Evolutionary conservation across 2,797 vertebrate genomes (phyloP).

Genomic region (Myotis findleyi): DNA sequence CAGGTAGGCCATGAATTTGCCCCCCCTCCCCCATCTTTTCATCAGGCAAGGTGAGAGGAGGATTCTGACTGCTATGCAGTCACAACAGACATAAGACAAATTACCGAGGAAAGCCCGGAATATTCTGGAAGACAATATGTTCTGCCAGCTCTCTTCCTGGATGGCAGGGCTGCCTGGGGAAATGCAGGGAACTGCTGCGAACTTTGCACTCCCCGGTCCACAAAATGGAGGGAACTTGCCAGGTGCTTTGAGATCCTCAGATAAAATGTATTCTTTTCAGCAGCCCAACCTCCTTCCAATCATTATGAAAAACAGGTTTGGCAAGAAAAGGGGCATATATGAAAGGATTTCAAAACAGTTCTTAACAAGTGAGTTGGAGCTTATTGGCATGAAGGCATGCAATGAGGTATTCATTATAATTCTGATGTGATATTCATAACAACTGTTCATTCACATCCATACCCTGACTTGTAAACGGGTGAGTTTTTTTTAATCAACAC

Average conservation of each 20-base stretch:
- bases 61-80: neutral
- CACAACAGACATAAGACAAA: neutral
- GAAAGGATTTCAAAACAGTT: slow-evolving; percentile 56
- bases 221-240: neutral
- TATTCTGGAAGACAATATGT: neutral
- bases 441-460: slow-evolving; percentile 43
- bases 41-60: neutral
- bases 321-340: slow-evolving; percentile 45
- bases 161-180: neutral
- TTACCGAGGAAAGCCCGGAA: neutral
- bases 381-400: neutral
- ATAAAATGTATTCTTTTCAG: slow-evolving; percentile 39
- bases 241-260: neutral
- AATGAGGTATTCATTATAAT: neutral
- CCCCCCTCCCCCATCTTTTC: neutral
- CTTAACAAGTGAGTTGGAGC: slow-evolving; percentile 33
- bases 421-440: slow-evolving; percentile 1
- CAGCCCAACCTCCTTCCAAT: slow-evolving; percentile 2
- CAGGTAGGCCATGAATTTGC: neutral
- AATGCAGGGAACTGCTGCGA: too few species aligned
- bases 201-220: neutral
- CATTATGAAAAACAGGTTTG: slow-evolving; percentile 54
- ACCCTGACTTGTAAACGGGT: slow-evolving; percentile 37
- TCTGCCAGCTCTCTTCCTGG: neutral
- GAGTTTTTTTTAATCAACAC: slow-evolving; percentile 11